phyloP scores from a whole-genome alignment of 2,797 vertebrate species.

The Argya squamiceps region DNA sequence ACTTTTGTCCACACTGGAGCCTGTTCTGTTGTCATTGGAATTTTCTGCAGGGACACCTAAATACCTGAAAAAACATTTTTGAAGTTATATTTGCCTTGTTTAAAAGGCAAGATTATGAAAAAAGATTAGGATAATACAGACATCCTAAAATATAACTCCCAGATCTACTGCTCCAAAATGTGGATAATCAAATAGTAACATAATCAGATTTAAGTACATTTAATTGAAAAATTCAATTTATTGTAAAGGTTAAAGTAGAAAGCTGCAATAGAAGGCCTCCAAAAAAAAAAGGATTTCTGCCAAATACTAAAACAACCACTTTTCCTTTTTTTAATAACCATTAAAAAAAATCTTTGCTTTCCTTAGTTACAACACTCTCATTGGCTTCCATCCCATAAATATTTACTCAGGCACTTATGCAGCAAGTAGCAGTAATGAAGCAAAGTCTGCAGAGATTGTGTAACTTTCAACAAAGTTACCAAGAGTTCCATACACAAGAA shows the following conservation, averaged over 20 bases:
- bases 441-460: neutral
- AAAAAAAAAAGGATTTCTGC: neutral
- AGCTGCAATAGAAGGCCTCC: neutral
- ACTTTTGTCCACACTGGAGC: conserved; percentile 90
- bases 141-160: neutral
- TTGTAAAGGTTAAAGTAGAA: neutral
- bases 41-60: conserved; percentile 82
- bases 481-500: neutral
- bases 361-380: conserved; percentile 39
- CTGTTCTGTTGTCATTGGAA: conserved; percentile 88
- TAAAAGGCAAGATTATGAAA: neutral
- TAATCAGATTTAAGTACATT: neutral
- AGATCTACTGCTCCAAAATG: neutral
- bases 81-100: neutral
- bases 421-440: conserved; percentile 25
- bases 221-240: neutral
- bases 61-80: conserved; percentile 77
- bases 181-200: neutral
- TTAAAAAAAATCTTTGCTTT: neutral
- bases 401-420: conserved; percentile 45
- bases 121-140: neutral
- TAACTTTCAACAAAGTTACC: conserved; percentile 20
- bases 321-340: neutral
- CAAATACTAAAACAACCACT: neutral
- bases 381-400: conserved; percentile 43